phyloP scores from a whole-genome alignment of 2,797 vertebrate genomes.

The Mastacembelus armatus region DNA sequence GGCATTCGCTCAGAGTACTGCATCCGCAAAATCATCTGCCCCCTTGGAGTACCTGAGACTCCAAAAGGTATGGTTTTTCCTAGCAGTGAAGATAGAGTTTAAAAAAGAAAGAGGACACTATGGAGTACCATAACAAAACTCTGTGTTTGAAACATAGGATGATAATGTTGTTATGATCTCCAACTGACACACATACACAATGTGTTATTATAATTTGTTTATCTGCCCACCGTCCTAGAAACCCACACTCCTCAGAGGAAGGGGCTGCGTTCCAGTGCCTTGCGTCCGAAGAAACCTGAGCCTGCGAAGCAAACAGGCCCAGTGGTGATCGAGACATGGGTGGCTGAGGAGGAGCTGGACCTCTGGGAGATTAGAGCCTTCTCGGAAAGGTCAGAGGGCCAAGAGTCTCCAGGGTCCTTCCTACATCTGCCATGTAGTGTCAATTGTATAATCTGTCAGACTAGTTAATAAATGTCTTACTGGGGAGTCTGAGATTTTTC shows the following conservation, averaged over 20 bases:
- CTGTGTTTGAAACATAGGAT: not conserved
- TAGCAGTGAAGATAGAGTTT: not conserved
- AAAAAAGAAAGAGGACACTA: not conserved
- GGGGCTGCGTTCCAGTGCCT: conserved; percentile 96
- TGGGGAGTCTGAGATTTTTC: not conserved
- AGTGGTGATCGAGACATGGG: conserved; percentile 96
- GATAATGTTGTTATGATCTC: not conserved
- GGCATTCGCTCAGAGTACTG: conserved; percentile 98
- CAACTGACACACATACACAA: too few relatives aligned
- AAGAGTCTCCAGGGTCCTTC: not conserved
- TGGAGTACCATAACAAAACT: not conserved
- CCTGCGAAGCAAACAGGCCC: conserved; percentile 96
- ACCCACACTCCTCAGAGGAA: conserved; percentile 98
- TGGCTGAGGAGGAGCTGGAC: conserved; percentile 96
- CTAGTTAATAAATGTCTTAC: not conserved
- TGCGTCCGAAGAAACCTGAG: conserved; percentile 96
- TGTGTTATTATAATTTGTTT: not conserved
- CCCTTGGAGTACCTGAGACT: conserved; percentile 94
- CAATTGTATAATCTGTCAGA: not conserved
- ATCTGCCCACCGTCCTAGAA: conserved; percentile 80
- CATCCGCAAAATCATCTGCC: conserved; percentile 98
- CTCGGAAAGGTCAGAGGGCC: conserved; percentile 90
- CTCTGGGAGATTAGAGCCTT: conserved; percentile 99
- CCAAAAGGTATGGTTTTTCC: conserved; percentile 88
- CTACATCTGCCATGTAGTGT: not conserved